phyloP scores from a whole-genome alignment of 2,113 vertebrate species.

The Cygnus atratus region DNA sequence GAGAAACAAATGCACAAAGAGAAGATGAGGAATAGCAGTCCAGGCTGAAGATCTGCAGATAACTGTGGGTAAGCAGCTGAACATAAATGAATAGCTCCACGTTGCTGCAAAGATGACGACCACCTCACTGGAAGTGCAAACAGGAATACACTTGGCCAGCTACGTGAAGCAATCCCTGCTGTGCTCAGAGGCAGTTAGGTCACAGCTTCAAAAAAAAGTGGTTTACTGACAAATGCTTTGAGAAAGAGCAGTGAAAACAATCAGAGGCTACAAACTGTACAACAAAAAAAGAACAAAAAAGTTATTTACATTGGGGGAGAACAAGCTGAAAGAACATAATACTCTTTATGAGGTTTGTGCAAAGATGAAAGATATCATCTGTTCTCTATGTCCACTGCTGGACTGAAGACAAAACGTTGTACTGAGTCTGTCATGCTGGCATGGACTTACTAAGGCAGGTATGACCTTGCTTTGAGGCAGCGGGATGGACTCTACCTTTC shows the following conservation, averaged over 20 bases:
- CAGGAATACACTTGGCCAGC: background rate
- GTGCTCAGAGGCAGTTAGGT: background rate
- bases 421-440: background rate
- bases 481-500: background rate
- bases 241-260: background rate
- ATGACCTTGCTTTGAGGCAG: background rate
- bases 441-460: too few species aligned
- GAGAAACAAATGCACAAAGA: background rate
- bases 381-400: background rate
- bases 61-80: background rate
- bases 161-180: background rate
- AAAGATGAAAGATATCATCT: background rate
- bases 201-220: background rate
- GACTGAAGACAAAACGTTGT: background rate
- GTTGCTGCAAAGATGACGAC: background rate
- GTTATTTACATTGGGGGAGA: background rate
- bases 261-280: background rate
- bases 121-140: background rate
- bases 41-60: rapidly evolving
- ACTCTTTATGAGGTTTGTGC: background rate
- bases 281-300: background rate
- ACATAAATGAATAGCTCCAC: rapidly evolving
- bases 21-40: background rate
- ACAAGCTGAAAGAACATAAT: background rate
- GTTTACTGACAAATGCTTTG: background rate